These are phyloP conservation scores for Ceratina australensis DNA, from an alignment of 1,140 invertebrate genomes.

Conservation along the genomic window DNA sequence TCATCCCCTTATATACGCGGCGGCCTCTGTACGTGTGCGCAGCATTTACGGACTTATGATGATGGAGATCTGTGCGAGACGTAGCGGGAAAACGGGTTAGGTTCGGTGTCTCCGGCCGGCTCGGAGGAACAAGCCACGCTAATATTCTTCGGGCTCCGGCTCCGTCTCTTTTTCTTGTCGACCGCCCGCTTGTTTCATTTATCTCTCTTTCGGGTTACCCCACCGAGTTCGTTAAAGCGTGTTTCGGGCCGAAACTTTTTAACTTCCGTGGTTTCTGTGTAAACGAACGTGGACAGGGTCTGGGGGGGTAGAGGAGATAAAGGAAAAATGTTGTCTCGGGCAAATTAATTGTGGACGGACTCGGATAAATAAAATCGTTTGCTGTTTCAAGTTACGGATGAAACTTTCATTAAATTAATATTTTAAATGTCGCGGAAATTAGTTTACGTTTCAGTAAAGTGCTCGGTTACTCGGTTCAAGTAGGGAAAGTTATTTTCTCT, in stretches of 20 bases:
- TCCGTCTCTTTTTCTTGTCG: constrained; percentile 1
- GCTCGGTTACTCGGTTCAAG: too few relatives aligned
- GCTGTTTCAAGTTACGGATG: too few relatives aligned
- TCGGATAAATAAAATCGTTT: too few relatives aligned
- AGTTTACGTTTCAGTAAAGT: neutral
- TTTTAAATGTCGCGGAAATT: neutral
- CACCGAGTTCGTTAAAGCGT: constrained; percentile 26
- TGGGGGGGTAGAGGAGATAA: too few relatives aligned
- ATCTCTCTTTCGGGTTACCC: neutral
- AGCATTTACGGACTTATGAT: neutral
- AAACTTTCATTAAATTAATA: too few relatives aligned
- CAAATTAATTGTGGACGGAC: too few relatives aligned
- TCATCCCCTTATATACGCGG: constrained; percentile 12
- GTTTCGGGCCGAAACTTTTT: constrained; percentile 14
- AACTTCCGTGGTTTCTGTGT: neutral
- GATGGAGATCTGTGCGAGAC: constrained; percentile 1
- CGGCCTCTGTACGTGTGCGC: neutral
- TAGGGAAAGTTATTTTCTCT: too few relatives aligned
- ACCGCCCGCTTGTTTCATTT: neutral
- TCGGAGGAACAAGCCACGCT: constrained; percentile 47
- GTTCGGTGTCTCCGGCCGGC: constrained; percentile 29
- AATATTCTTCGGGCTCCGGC: constrained; percentile 40
- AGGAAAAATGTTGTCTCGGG: too few relatives aligned
- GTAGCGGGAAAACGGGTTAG: constrained; percentile 26
- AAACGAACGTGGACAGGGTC: neutral